Conservation (phyloP, 2,113 vertebrate genomes). For the Malurus cyaneus region DNA sequence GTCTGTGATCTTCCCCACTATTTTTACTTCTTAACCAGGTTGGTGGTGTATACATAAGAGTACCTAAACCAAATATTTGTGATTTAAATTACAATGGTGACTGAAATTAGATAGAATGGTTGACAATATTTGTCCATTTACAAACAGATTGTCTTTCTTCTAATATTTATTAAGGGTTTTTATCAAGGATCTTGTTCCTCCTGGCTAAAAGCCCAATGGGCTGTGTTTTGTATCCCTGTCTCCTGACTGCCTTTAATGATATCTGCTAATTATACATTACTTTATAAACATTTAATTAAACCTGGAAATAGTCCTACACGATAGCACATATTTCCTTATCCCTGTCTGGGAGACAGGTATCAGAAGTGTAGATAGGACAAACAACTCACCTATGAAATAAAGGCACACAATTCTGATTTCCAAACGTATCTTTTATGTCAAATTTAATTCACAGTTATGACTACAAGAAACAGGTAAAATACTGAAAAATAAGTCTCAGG, state of each 20-base stretch:
- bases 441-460: not conserved
- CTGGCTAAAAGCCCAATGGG: not conserved
- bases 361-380: not conserved
- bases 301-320: not conserved
- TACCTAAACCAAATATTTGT: not conserved
- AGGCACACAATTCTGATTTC: not conserved
- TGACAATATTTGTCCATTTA: not conserved
- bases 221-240: not conserved
- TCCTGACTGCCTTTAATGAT: not conserved
- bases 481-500: not conserved
- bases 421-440: not conserved
- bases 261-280: not conserved
- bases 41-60: not conserved
- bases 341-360: not conserved
- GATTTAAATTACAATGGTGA: not conserved
- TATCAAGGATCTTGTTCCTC: not conserved
- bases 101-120: not conserved
- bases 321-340: not conserved
- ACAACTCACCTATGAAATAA: not conserved
- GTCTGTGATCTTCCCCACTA: not conserved
- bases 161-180: not conserved
- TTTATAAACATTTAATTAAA: slow-evolving; percentile 42
- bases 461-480: not conserved
- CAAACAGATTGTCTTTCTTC: not conserved
- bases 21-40: not conserved